Percentiles rank a stretch among this genome's conserved stretches.
These are phyloP conservation scores for Sabellastarte sp. DNA, from an alignment of 2,888 invertebrate species.

Conservation along the genomic window DNA sequence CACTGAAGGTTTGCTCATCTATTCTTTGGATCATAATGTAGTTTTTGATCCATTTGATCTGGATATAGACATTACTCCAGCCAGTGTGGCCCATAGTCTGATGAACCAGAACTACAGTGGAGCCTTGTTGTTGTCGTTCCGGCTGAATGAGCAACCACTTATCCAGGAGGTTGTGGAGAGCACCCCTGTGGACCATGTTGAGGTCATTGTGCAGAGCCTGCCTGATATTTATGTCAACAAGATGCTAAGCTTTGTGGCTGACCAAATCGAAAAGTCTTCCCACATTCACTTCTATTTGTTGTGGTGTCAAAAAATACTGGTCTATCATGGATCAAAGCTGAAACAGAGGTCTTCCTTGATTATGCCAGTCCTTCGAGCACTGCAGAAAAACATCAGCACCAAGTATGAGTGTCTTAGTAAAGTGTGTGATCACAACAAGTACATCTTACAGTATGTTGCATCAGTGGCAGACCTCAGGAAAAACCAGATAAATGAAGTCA, in stretches of 20 bases:
- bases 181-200: conserved; percentile 75
- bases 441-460: conserved; percentile 73
- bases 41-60: conserved; percentile 93
- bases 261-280: conserved; percentile 72
- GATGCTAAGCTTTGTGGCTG: conserved; percentile 71
- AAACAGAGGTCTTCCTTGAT: conserved; percentile 64
- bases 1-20: conserved; percentile 91
- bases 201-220: conserved; percentile 69
- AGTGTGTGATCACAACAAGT: conserved; percentile 88
- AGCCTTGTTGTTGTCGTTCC: conserved; percentile 82
- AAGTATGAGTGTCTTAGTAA: conserved; percentile 47
- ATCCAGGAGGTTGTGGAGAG: conserved; percentile 80
- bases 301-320: conserved; percentile 75
- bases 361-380: conserved; percentile 69
- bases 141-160: conserved; percentile 76
- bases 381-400: conserved; percentile 76
- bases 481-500: conserved; percentile 25
- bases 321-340: conserved; percentile 65
- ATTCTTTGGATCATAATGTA: conserved; percentile 74
- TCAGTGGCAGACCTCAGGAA: conserved; percentile 41
- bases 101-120: conserved; percentile 46
- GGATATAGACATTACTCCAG: conserved; percentile 68
- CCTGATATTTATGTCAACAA: conserved; percentile 76
- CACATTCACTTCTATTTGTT: conserved; percentile 85
- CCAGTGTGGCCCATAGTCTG: conserved; percentile 36